These are phyloP conservation scores for Catocala fraxini DNA, from an alignment of 2,888 invertebrate species.

Conservation along the genomic window DNA sequence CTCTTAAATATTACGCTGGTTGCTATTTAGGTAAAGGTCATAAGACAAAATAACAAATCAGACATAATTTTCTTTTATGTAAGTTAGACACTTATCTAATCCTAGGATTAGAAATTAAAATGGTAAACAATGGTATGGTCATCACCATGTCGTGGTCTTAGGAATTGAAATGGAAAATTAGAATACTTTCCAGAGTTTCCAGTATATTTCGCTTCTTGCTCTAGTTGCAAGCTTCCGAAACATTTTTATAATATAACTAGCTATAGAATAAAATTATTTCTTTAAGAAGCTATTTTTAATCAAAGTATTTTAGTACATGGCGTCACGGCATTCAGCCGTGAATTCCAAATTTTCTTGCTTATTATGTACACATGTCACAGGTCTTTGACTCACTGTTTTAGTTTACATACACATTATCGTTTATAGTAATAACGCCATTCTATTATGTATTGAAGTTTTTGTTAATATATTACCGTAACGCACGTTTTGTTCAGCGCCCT, in stretches of 20 bases:
- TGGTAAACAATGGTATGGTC: too few relatives aligned
- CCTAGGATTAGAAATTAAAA: too few relatives aligned
- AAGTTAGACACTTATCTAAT: too few relatives aligned
- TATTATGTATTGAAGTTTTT: slow-evolving; percentile 4
- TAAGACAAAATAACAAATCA: too few relatives aligned
- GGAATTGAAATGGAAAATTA: too few relatives aligned
- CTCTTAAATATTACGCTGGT: too few relatives aligned
- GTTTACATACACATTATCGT: slow-evolving; percentile 31
- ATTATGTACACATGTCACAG: slow-evolving; percentile 27
- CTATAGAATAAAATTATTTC: slow-evolving; percentile 9
- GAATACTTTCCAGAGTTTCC: too few relatives aligned
- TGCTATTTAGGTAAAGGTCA: too few relatives aligned
- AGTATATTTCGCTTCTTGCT: too few relatives aligned
- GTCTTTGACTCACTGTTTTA: slow-evolving; percentile 36
- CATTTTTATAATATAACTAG: not conserved
- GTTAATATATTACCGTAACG: not conserved
- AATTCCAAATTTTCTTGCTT: slow-evolving; percentile 25
- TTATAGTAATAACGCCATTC: not conserved
- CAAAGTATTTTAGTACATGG: slow-evolving; percentile 15
- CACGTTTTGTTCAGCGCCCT: not conserved
- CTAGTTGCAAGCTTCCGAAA: not conserved
- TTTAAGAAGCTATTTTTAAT: slow-evolving; percentile 17
- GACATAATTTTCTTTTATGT: too few relatives aligned
- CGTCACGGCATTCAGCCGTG: slow-evolving; percentile 13
- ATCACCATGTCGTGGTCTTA: too few relatives aligned